These are phyloP conservation scores for Chloebia gouldiae DNA, from an alignment of 2,113 vertebrate species.

Conservation along the genomic window DNA sequence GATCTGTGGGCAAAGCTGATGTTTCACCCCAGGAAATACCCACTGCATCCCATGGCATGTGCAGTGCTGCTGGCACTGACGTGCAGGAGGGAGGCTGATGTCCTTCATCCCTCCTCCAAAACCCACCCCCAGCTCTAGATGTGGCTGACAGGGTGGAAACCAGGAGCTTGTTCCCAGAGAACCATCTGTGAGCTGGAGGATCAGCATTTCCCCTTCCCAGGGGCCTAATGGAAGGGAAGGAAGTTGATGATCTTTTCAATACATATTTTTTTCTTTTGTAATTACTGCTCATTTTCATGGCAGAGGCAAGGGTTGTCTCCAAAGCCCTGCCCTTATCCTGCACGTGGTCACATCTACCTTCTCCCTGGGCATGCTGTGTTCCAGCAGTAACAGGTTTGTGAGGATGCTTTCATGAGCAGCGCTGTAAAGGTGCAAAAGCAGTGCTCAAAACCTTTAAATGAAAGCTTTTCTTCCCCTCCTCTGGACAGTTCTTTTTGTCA, in stretches of 20 bases:
- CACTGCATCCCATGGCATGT: neutral
- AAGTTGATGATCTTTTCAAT: neutral
- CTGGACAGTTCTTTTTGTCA: neutral
- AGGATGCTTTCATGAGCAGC: neutral
- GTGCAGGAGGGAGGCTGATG: neutral
- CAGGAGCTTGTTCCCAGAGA: neutral
- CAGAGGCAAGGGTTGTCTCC: neutral
- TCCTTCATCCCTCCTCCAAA: neutral
- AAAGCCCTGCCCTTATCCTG: neutral
- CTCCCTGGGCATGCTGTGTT: neutral
- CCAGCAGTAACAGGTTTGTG: neutral
- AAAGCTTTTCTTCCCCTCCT: neutral
- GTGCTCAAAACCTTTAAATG: neutral
- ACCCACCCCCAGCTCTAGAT: neutral
- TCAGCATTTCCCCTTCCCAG: neutral
- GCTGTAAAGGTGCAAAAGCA: neutral
- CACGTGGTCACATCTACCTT: neutral
- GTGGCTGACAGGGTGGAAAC: neutral
- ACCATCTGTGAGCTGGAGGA: slow-evolving; percentile 17
- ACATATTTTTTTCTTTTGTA: neutral
- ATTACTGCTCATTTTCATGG: neutral
- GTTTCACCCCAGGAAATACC: neutral
- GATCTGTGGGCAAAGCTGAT: neutral
- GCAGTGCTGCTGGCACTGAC: neutral
- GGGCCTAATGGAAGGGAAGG: neutral